These are phyloP conservation scores for Chelonia mydas DNA, from an alignment of 2,797 vertebrate genomes.

Conservation along the genomic window DNA sequence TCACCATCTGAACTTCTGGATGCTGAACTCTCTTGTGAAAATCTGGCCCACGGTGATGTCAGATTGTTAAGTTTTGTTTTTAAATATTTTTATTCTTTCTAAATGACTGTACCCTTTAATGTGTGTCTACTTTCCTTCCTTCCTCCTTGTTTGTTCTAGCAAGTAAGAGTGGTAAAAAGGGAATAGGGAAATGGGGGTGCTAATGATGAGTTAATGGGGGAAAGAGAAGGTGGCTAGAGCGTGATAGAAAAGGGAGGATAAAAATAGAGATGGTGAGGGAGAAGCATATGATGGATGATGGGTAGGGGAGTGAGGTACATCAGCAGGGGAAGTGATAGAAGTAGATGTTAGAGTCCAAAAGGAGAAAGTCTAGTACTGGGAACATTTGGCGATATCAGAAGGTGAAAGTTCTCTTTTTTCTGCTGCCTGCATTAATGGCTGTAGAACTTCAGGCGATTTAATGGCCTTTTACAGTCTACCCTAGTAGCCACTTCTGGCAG, in stretches of 20 bases:
- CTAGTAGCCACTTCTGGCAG: neutral
- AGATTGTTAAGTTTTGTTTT: neutral
- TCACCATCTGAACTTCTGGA: neutral
- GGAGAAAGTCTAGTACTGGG: neutral
- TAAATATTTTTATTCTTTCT: neutral
- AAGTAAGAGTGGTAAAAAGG: neutral
- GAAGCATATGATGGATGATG: neutral
- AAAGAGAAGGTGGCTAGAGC: neutral
- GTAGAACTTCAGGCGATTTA: rapidly evolving
- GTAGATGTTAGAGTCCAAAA: neutral
- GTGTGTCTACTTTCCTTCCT: neutral
- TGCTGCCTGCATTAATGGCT: neutral
- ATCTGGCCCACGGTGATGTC: neutral
- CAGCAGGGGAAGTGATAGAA: neutral
- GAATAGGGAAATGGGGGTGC: neutral
- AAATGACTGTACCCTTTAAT: neutral
- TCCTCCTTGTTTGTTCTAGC: neutral
- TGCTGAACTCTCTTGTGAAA: neutral
- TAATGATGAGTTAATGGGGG: neutral
- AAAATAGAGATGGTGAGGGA: neutral
- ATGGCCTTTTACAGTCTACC: neutral
- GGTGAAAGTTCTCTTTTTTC: neutral
- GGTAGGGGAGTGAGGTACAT: neutral
- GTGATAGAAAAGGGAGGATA: neutral
- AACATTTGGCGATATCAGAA: rapidly evolving